Base-by-base conservation (phyloP, 2,113 vertebrate genomes). In the Axis porcinus region DNA sequence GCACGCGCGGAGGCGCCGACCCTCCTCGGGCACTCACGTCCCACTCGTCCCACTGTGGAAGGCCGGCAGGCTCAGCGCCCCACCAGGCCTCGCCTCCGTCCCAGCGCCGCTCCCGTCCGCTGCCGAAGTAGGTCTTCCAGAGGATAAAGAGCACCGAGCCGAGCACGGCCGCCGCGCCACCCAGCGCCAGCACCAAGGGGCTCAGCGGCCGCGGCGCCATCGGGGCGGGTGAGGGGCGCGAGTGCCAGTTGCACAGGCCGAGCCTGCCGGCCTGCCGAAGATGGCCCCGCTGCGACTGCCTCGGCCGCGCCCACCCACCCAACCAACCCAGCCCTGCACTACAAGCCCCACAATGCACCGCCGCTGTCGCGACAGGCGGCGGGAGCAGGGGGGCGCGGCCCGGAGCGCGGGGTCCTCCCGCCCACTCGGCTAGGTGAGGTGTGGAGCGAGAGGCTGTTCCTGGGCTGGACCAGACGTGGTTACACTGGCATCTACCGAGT, bases 91-190 rank as follows among this genome's bases (percentile, higher is more conserved):
- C 97, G 98, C 96, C 97, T 90, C 97, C 99, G 25, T 99, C 98
- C 94, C 98, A 96, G 81, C 28, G 99, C 98, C 33, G 98, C 98
- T 99, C 99, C 97, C 97, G 97, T 5, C 90, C 92, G 55, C 93
- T 95, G 50, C 98, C 95, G 97, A 99, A 99, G 97, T 99, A 99
- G 52, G 98, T 94, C 98, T 98, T 99, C 97, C 99, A 98, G 79
- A 99, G 99, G 95, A 99, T 98, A 98, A 99, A 99, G 86, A 99
- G 98, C 57, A 99, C 99, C 15, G 99, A 99, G 45, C 99, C 99
- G 33, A 99, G 97, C 11, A 99, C 99, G 52, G 99, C 99, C 96
- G 99, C 99, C 54, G 99, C 99, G 55, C 99, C 97, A 3, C 98
- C 99, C 96, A 99, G 97, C 5, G 98, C 98, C 97, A 99, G 97